A percentile compares a stretch with the other conserved stretches of the same genome.
These are phyloP conservation scores for Coenonympha arcania DNA, from an alignment of 2,888 invertebrate species.

Conservation along the genomic window DNA sequence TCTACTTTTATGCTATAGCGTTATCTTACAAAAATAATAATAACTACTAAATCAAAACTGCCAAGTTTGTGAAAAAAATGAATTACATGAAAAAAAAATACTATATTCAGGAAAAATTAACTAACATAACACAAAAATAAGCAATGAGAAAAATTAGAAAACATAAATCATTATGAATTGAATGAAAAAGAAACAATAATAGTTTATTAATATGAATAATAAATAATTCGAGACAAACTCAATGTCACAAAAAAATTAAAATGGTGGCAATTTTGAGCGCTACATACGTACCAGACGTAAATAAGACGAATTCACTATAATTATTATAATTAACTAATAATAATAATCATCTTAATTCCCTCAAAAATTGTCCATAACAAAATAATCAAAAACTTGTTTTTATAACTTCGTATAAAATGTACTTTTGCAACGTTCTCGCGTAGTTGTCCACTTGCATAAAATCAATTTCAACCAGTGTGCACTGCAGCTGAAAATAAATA, in stretches of 20 bases:
- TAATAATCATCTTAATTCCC: background rate
- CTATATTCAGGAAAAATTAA: background rate
- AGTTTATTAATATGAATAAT: background rate
- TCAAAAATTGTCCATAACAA: constrained; percentile 2
- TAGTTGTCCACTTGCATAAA: too few species aligned
- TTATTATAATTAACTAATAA: background rate
- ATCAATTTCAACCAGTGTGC: background rate
- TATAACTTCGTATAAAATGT: background rate
- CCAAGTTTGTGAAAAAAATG: background rate
- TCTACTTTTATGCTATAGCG: too few species aligned
- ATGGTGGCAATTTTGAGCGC: background rate
- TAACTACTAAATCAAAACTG: background rate
- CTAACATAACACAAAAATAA: background rate
- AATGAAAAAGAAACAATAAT: background rate
- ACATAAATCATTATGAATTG: background rate
- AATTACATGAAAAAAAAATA: background rate
- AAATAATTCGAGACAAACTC: background rate
- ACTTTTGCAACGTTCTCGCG: background rate
- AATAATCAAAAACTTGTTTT: background rate
- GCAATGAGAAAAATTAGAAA: background rate
- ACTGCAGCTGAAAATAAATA: background rate
- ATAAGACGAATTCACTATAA: background rate
- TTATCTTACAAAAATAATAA: too few species aligned
- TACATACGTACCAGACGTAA: constrained; percentile 5
- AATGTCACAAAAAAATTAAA: background rate